These are phyloP conservation scores for Ryuthela nishihirai DNA, from an alignment of 2,888 invertebrate genomes.

Conservation along the genomic window DNA sequence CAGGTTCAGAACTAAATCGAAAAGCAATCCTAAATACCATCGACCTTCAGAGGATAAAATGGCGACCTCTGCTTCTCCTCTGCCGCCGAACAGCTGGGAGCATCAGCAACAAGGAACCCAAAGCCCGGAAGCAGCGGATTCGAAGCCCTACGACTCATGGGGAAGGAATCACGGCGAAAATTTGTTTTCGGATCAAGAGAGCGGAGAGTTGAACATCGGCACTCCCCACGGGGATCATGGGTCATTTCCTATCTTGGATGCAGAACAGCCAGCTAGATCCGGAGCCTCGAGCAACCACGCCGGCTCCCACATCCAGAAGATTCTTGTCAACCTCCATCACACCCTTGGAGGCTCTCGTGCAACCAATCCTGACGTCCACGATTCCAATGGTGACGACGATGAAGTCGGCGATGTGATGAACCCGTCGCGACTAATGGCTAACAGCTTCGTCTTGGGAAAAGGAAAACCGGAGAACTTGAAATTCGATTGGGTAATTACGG, in stretches of 20 bases:
- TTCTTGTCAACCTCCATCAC: constrained; percentile 63
- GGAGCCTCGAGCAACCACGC: constrained; percentile 51
- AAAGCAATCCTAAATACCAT: too few relatives aligned
- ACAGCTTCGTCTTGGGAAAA: constrained; percentile 50
- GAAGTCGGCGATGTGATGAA: constrained; percentile 51
- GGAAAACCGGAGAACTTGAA: constrained; percentile 55
- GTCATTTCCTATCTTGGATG: neutral
- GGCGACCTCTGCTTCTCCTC: too few relatives aligned
- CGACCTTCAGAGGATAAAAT: too few relatives aligned
- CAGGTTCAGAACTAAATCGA: too few relatives aligned
- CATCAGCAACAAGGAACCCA: constrained; percentile 18
- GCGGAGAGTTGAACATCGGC: constrained; percentile 22
- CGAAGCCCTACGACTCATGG: constrained; percentile 15
- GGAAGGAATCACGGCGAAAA: constrained; percentile 22
- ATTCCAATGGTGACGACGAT: constrained; percentile 44
- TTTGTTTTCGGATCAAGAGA: constrained; percentile 33
- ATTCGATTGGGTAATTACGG: constrained; percentile 74
- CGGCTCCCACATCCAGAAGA: constrained; percentile 66
- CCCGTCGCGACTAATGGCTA: constrained; percentile 46
- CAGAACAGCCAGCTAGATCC: constrained; percentile 11
- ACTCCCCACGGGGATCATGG: constrained; percentile 31
- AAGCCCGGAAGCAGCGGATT: constrained; percentile 14
- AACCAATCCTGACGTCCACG: neutral
- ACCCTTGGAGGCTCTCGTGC: constrained; percentile 1
- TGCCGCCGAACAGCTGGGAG: constrained; percentile 13